Base-by-base conservation (phyloP, 2,113 vertebrate species). In the Tragelaphus strepsiceros region DNA sequence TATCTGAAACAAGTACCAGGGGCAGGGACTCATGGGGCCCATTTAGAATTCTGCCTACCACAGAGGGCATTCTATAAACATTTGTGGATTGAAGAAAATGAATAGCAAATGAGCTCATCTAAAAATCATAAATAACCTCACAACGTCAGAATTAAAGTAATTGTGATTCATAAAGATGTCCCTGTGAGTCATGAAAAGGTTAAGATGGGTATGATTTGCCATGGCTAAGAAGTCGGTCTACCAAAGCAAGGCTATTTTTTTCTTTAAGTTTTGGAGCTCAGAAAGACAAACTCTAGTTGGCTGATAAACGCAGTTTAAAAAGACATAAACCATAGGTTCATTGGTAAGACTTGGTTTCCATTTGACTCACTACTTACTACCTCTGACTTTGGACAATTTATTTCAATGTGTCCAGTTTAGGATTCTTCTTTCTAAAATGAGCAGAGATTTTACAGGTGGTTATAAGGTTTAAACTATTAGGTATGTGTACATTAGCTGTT, bases 241-340 rank as follows among this genome's bases (percentile, higher is more conserved):
- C 35, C n/a, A 64, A 67, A 49, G 56, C 51, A 77, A 95, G 54
- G 3, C 17, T 46, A 22, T 39, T 39, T 91, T 94, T 94, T 87
- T 22, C 17, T 81, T 91, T 94, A 54, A 12, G 13, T 71, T 92
- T 87, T 77, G 71, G 17, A 24, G 11, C 35, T 71, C 88, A 77
- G 35, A 74, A 93, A 91, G 61, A 82, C 64, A 91, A 90, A 85
- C 15, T 32, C 15, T 81, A 88, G 56, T 90, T 28, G 83, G 11
- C 35, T 94, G 32, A 61, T n/a, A 54, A 90, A 96, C 17, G n/a
- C 7, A 62, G 43, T 74, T 81, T 96, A n/a, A 94, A 95, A 95
- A 7, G 30, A 85, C n/a, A 24, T 77, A 86, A 88, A 56, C 30
- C 14, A 4, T 26, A 59, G 21, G 2, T 56, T 93, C 74, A 61